phyloP scores from a whole-genome alignment of 2,113 vertebrate genomes.

The Phylloscopus trochiloides region DNA sequence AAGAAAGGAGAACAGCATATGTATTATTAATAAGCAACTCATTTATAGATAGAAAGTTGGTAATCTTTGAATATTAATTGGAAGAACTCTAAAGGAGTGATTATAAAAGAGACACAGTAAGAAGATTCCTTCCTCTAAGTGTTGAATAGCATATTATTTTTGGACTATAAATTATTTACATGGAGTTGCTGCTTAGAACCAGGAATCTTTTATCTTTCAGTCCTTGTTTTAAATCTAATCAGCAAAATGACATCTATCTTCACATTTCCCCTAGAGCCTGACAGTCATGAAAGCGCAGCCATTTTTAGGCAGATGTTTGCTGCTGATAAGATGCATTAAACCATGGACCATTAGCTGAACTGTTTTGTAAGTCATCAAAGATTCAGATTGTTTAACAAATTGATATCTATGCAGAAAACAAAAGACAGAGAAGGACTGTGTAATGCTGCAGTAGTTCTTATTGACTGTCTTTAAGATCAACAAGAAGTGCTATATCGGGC shows the following conservation, averaged over 20 bases:
- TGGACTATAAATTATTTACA: constrained; percentile 28
- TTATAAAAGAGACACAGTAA: neutral
- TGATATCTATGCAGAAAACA: constrained; percentile 25
- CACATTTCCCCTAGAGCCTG: neutral
- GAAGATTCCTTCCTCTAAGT: neutral
- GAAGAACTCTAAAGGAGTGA: constrained; percentile 3
- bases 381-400: constrained; percentile 59
- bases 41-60: constrained; percentile 9
- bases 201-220: constrained; percentile 25
- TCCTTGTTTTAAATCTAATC: constrained; percentile 28
- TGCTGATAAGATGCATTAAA: constrained; percentile 28
- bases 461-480: neutral
- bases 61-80: constrained; percentile 54
- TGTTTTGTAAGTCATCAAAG: constrained; percentile 40
- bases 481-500: neutral
- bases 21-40: constrained; percentile 29
- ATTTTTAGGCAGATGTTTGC: constrained; percentile 51
- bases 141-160: constrained; percentile 18
- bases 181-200: neutral
- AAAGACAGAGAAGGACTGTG: neutral
- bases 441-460: constrained; percentile 9
- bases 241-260: constrained; percentile 27
- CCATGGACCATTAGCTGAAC: constrained; percentile 48
- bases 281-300: constrained; percentile 17
- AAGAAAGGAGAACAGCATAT: constrained; percentile 19